These are phyloP conservation scores for Sebastes trivittatus DNA, from an alignment of 2,797 vertebrate genomes.

Conservation along the genomic window DNA sequence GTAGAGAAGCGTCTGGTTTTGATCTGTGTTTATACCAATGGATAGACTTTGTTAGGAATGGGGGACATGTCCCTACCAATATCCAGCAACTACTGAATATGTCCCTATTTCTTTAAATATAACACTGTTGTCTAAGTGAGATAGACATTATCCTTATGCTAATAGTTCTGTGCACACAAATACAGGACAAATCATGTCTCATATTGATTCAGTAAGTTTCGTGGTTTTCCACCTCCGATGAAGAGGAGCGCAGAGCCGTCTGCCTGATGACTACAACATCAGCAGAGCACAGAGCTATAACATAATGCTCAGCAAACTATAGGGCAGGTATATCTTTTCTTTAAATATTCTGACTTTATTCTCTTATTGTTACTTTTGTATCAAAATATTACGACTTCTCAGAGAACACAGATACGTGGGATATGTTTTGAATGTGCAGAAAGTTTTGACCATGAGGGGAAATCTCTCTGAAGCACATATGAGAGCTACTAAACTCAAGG, in stretches of 20 bases:
- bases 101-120: too few species aligned
- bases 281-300: too few species aligned
- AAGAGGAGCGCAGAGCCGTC: too few species aligned
- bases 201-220: not conserved
- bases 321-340: too few species aligned
- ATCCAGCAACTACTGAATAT: not conserved
- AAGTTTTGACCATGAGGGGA: not conserved
- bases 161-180: not conserved
- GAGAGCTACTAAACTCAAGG: not conserved
- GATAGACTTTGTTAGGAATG: not conserved
- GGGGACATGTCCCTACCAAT: not conserved
- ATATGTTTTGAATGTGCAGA: not conserved
- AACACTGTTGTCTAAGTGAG: too few species aligned
- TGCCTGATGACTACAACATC: too few species aligned
- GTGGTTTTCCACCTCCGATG: fast-evolving
- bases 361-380: not conserved
- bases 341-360: not conserved
- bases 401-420: not conserved
- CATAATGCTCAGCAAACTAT: too few species aligned
- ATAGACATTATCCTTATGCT: not conserved
- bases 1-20: constrained; percentile 1
- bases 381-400: not conserved
- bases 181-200: not conserved
- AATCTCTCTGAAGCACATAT: not conserved
- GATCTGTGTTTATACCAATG: not conserved